Conservation (phyloP, 2,113 vertebrate species). For the Oreotrochilus melanogaster region DNA sequence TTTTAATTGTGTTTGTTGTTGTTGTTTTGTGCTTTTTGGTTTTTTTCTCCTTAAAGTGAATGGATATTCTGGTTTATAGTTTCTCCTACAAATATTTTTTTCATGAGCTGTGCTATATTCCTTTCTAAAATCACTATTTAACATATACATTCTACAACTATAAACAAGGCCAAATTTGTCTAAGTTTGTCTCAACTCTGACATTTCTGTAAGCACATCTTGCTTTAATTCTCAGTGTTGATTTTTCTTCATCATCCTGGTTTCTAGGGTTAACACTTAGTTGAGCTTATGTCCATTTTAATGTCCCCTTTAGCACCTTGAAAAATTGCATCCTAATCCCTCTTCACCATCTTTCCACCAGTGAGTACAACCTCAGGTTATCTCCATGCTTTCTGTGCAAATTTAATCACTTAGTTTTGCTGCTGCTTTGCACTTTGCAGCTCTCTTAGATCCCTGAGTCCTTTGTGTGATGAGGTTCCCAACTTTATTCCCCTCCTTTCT, state of each 20-base stretch:
- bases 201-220: neutral
- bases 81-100: neutral
- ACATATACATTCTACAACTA: neutral
- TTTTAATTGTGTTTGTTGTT: neutral
- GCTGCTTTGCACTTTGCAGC: slow-evolving; percentile 35
- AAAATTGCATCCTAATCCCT: slow-evolving; percentile 18
- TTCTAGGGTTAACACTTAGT: neutral
- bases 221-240: neutral
- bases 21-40: neutral
- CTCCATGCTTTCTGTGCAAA: neutral
- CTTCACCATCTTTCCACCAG: neutral
- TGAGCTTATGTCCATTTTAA: slow-evolving; percentile 31
- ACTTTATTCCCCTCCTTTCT: neutral
- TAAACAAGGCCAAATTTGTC: neutral
- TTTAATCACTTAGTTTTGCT: neutral
- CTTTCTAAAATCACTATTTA: neutral
- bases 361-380: neutral
- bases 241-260: neutral
- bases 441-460: neutral
- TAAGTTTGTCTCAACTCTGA: neutral
- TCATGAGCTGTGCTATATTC: neutral
- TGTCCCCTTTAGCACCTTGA: slow-evolving; percentile 42
- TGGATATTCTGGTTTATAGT: neutral
- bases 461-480: neutral
- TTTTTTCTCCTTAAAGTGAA: neutral